Percentiles rank a stretch among this genome's conserved stretches.
Evolutionary conservation across 2,888 invertebrate species (phyloP).

Genomic region (Agonopterix alstromeriana): DNA sequence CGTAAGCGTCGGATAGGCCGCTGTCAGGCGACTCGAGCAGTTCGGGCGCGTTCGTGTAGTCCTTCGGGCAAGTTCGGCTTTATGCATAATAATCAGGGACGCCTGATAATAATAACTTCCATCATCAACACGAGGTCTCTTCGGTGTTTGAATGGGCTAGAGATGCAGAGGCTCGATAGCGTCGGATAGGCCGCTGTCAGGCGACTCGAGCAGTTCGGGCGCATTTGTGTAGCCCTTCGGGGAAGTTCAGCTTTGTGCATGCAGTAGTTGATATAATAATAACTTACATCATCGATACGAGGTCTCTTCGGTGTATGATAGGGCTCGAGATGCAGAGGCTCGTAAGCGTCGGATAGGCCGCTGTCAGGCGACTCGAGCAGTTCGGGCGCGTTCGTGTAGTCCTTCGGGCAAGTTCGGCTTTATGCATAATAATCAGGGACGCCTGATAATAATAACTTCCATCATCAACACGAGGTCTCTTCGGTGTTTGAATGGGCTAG

Average conservation of each 20-base stretch:
- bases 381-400: conserved; percentile 35
- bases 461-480: neutral
- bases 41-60: no score
- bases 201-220: conserved; percentile 26
- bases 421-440: conserved; percentile 58
- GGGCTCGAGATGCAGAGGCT: conserved; percentile 40
- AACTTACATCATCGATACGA: no score
- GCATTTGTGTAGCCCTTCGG: conserved; percentile 43
- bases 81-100: no score
- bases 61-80: no score
- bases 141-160: conserved; percentile 13
- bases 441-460: no score
- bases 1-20: conserved; percentile 61
- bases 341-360: conserved; percentile 60
- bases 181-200: conserved; percentile 61
- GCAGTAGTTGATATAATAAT: conserved; percentile 41
- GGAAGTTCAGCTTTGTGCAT: conserved; percentile 42
- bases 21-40: conserved; percentile 9
- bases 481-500: conserved; percentile 13
- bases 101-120: no score
- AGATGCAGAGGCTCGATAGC: conserved; percentile 56
- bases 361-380: conserved; percentile 49
- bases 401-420: conserved; percentile 33
- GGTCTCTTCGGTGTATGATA: conserved; percentile 7
- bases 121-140: neutral